Base-by-base conservation (phyloP, 2,888 invertebrate genomes). In the Fissipunctia ypsillon region DNA sequence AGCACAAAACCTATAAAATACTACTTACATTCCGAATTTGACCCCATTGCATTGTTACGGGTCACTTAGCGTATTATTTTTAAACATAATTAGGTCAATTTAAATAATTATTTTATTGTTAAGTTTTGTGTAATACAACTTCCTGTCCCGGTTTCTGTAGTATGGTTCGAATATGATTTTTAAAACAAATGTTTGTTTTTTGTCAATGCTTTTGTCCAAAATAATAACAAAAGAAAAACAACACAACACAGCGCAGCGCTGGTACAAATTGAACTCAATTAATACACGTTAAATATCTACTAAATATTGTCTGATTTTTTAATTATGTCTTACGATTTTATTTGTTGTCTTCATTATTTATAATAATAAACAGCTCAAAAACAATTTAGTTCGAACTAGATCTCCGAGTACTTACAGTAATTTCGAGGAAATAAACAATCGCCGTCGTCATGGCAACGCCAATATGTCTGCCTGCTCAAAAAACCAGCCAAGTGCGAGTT, bases 381-480 rank as follows among this genome's bases (percentile, higher is more conserved):
- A 56, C 5, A 14, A 22, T 22, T 38, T 14, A 6, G 1, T 31
- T 25, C 25, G 4, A 41, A 28, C 22, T 5, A 56, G 19, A 45
- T 7, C 19, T 48, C 25, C 56, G 10, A 19, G 19, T n/a, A 52
- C 19, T 19, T 25, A 60, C 38, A 35, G 22, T 61, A 50, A 56
- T 59, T 60, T 52, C 22, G 14, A 50, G 38, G 25, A 74, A 70
- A 70, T 76, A 82, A 84, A 82, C 73, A 82, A 69, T 59, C n/a
- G 16, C 41, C 28, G 77, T 84, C 69, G 72, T 57, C 48, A 73
- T 73, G 54, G 50, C 54, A 77, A 82, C 81, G 50, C n/a, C 43
- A 80, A 45, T 25, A 83, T 75, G 70, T 70, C 75, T 48, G 45
- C 48, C 31, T 38, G n/a, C 12, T 45, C 5, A 16, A 22, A 63